phyloP scores from a whole-genome alignment of 2,113 vertebrate genomes.

The Sinosuthora webbiana region DNA sequence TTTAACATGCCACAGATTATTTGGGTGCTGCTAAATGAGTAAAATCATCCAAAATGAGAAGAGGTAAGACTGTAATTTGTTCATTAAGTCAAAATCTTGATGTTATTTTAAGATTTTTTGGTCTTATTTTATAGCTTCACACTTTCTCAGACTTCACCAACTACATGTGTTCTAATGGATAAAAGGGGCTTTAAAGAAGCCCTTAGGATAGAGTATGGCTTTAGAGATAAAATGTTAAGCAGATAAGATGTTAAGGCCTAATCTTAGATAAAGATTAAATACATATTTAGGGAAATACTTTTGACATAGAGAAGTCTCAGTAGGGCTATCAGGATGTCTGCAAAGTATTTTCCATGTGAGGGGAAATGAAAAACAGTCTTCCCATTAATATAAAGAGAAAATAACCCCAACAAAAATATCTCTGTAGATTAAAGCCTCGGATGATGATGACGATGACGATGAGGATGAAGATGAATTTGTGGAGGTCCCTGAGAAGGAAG shows the following conservation, averaged over 20 bases:
- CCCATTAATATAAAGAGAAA: background rate
- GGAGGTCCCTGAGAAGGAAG: constrained; percentile 96
- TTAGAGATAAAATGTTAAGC: constrained; percentile 35
- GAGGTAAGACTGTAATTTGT: background rate
- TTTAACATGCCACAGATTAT: background rate
- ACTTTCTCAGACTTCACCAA: constrained; percentile 10
- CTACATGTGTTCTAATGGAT: background rate
- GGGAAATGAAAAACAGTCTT: background rate
- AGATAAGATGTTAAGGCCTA: background rate
- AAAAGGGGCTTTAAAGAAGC: constrained; percentile 36
- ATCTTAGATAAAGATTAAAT: constrained; percentile 43
- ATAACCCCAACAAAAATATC: background rate
- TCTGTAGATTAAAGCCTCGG: constrained; percentile 63
- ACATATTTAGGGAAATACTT: constrained; percentile 35
- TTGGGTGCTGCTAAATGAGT: background rate
- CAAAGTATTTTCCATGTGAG: background rate
- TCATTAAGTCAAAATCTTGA: background rate
- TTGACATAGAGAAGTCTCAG: background rate
- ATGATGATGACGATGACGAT: background rate
- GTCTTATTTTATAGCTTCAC: constrained; percentile 16
- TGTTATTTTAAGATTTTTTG: background rate
- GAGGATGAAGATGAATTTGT: constrained; percentile 86
- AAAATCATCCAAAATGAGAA: background rate
- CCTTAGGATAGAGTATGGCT: constrained; percentile 16
- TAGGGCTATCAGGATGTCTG: background rate